These are phyloP conservation scores for Pandemis corylana DNA, from an alignment of 2,888 invertebrate species.

Conservation along the genomic window DNA sequence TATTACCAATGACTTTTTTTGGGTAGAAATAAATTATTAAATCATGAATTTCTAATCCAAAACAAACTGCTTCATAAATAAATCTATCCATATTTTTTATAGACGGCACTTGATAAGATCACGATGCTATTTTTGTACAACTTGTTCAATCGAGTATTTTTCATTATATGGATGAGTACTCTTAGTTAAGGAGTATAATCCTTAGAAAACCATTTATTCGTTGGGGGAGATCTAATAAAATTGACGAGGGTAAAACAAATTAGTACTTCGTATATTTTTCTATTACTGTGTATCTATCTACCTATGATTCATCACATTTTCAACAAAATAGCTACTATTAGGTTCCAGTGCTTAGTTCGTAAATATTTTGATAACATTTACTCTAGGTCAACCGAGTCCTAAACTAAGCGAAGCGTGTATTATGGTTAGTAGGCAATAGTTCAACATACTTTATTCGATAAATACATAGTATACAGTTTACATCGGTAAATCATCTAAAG, in stretches of 20 bases:
- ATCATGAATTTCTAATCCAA: too few relatives aligned
- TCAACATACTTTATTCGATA: too few relatives aligned
- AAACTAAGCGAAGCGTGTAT: too few relatives aligned
- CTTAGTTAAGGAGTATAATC: constrained; percentile 19
- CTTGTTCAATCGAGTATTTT: constrained; percentile 17
- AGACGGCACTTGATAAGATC: neutral
- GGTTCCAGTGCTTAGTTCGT: neutral
- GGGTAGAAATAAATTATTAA: too few relatives aligned
- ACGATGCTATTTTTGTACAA: constrained; percentile 11
- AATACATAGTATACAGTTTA: too few relatives aligned
- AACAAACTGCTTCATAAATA: too few relatives aligned
- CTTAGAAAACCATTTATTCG: constrained; percentile 15
- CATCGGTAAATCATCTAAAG: too few relatives aligned
- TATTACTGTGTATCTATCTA: neutral
- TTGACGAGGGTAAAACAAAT: constrained; percentile 14
- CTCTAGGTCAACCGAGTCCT: too few relatives aligned
- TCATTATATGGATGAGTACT: constrained; percentile 12
- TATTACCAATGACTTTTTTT: too few relatives aligned
- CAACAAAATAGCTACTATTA: neutral
- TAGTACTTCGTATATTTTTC: neutral
- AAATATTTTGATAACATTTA: too few relatives aligned
- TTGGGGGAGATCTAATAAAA: constrained; percentile 9
- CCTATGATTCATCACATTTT: too few relatives aligned
- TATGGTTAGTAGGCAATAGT: too few relatives aligned
- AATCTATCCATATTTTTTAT: neutral